A percentile compares a stretch with the other conserved stretches of the same genome.
These are phyloP conservation scores for Danaus melanippus DNA, from an alignment of 1,140 invertebrate species.

Conservation along the genomic window DNA sequence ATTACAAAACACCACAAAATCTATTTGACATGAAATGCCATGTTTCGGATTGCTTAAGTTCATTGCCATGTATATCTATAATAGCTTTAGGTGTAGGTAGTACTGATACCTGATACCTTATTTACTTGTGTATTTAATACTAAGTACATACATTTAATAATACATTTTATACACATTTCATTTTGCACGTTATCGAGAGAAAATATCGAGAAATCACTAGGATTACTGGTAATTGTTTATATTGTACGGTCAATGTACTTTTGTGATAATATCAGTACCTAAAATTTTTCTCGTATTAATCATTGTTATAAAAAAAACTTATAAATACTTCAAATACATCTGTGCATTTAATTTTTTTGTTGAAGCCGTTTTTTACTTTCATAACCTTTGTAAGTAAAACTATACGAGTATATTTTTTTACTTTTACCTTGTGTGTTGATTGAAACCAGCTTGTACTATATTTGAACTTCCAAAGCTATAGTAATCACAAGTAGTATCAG, in stretches of 20 bases:
- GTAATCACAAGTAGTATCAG: constrained; percentile 13
- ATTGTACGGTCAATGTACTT: too few species aligned
- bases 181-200: constrained; percentile 40
- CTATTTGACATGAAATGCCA: constrained; percentile 65
- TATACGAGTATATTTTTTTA: too few species aligned
- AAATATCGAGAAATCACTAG: too few species aligned
- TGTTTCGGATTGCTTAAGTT: constrained; percentile 64
- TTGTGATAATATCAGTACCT: too few species aligned
- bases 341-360: too few species aligned
- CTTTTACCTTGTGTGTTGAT: constrained; percentile 1
- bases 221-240: too few species aligned
- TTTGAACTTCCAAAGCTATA: constrained; percentile 16
- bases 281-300: too few species aligned
- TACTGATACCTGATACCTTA: constrained; percentile 49
- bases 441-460: constrained; percentile 19
- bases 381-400: too few species aligned
- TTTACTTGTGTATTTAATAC: constrained; percentile 63
- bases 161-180: constrained; percentile 53
- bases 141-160: constrained; percentile 62
- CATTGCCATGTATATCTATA: constrained; percentile 54
- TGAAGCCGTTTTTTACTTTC: too few species aligned
- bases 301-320: too few species aligned
- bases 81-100: constrained; percentile 57
- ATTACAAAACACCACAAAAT: constrained; percentile 72
- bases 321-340: too few species aligned